Conservation (phyloP, 2,797 vertebrate species). For the Danio jaintianensis region DNA sequence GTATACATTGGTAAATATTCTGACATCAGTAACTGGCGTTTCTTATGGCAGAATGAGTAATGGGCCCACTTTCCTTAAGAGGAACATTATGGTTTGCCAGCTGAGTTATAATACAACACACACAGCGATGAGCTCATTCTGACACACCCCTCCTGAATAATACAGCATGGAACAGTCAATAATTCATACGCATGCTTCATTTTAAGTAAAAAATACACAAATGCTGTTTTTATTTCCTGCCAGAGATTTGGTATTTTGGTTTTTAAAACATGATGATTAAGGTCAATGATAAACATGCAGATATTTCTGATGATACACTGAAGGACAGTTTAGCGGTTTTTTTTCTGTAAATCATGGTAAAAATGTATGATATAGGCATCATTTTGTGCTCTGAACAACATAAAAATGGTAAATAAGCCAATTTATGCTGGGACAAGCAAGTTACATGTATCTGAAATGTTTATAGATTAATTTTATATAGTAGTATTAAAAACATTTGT, state of each 20-base stretch:
- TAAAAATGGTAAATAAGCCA: too few species aligned
- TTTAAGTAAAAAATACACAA: constrained; percentile 22
- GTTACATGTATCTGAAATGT: too few species aligned
- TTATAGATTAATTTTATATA: too few species aligned
- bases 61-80: constrained; percentile 21
- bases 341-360: background rate
- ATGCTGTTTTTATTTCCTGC: background rate
- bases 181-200: constrained; percentile 15
- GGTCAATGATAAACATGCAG: background rate
- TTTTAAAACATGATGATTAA: background rate
- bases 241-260: background rate
- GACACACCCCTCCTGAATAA: constrained; percentile 32
- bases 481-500: too few species aligned
- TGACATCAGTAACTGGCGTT: constrained; percentile 9
- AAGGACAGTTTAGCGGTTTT: background rate
- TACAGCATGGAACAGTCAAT: constrained; percentile 11
- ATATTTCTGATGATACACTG: too few species aligned
- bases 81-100: background rate
- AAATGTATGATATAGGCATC: too few species aligned
- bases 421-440: too few species aligned
- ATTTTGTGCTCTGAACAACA: too few species aligned
- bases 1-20: background rate
- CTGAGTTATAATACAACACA: constrained; percentile 7
- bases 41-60: constrained; percentile 9
- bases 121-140: constrained; percentile 33